Percentiles rank a stretch among this genome's conserved stretches.
These are phyloP conservation scores for Spinus olivaceus DNA, from an alignment of 2,797 vertebrate genomes.

Conservation along the genomic window DNA sequence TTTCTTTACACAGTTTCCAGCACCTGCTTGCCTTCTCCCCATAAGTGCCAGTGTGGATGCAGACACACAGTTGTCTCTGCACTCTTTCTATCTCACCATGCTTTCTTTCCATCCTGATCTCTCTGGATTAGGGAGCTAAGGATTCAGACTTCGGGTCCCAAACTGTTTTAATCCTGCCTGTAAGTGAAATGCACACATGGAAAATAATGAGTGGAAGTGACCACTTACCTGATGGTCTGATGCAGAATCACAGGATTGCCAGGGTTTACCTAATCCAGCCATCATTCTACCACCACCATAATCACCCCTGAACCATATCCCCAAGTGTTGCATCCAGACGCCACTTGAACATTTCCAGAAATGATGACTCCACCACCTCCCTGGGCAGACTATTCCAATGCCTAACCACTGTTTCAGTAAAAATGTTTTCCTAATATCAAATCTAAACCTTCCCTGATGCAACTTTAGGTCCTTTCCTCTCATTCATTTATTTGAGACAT, in stretches of 20 bases:
- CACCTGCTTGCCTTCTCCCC: not conserved
- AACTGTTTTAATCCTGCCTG: not conserved
- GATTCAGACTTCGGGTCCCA: not conserved
- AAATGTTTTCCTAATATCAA: not conserved
- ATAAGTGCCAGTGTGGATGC: not conserved
- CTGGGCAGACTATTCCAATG: not conserved
- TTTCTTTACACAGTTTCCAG: not conserved
- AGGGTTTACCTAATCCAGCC: not conserved
- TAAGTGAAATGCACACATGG: not conserved
- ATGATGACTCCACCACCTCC: not conserved
- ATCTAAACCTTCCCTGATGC: not conserved
- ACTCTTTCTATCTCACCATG: not conserved
- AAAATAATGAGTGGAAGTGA: not conserved
- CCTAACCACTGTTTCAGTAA: not conserved
- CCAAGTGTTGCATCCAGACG: not conserved
- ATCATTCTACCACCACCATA: not conserved
- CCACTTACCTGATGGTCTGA: not conserved
- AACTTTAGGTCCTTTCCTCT: not conserved
- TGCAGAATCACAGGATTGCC: not conserved
- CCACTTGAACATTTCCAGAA: not conserved
- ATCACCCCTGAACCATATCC: not conserved
- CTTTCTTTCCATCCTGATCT: not conserved
- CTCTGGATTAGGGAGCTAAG: not conserved
- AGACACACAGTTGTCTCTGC: not conserved
- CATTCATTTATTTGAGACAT: not conserved